Base-by-base conservation (phyloP, 37 sponge, comb jelly and placozoan species). In the Oopsacas minuta region DNA sequence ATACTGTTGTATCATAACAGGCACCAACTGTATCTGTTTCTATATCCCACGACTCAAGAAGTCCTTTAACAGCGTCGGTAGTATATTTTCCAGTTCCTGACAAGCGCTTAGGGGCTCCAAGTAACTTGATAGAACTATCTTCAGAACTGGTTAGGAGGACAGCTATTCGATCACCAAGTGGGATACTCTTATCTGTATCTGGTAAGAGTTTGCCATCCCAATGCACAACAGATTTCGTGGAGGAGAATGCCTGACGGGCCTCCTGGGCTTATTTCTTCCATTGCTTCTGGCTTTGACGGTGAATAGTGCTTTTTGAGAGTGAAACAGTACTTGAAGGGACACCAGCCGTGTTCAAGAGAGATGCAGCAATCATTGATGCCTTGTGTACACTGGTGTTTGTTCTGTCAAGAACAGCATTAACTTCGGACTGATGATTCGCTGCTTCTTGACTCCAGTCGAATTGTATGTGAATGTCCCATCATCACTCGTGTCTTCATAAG, bases 1-100 rank as follows among this genome's bases (percentile, higher is more conserved):
- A 61, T 61, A 34, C 75, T 61, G 75, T 61, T 12, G 75, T 61
- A 61, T 61, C 75, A 61, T 32, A 61, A 12, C 75, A 61, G 7
- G 75, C 75, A 61, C 75, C 75, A 61, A 61, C 75, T 12, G 75
- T 61, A 61, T 61, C 75, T 61, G 75, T 61, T 61, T 34, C 75
- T 61, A 61, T 12, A 61, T 61, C 75, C 75, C 75, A 61, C 75
- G 75, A 61, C 75, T 61, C 75, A 3, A 61, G 75, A 61, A 61
- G 75, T 61, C 22, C 22, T 3, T 61, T 61, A 12, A 61, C 75
- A 61, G 75, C 75, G 17, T 61, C 75, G 17, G 75, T 34, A 61
- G 75, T 61, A 32, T 61, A 25, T 61, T 61, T 61, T 61, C 75
- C 75, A 3, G 75, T 61, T 61, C 49, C 75, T 61, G 75, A 61